These are phyloP conservation scores for Chloromyia formosa DNA, from an alignment of 2,888 invertebrate genomes.

Conservation along the genomic window DNA sequence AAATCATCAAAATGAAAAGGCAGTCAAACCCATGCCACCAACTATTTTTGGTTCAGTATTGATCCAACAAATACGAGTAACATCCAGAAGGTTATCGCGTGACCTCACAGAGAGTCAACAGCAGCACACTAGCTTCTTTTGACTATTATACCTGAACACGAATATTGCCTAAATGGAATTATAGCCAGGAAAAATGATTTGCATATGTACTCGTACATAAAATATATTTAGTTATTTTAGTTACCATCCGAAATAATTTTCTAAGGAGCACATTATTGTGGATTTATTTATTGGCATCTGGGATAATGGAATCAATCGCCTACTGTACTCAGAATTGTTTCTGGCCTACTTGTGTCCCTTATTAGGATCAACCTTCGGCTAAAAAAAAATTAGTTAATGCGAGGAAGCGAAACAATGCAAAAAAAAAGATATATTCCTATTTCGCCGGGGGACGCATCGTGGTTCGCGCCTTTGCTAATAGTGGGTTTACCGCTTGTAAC, in stretches of 20 bases:
- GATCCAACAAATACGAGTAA: conserved; percentile 25
- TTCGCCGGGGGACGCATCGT: too few species aligned
- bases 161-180: conserved; percentile 10
- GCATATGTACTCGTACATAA: neutral
- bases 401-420: too few species aligned
- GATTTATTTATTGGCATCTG: too few species aligned
- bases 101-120: conserved; percentile 22
- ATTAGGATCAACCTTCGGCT: too few species aligned
- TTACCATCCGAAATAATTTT: neutral
- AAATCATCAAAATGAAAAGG: neutral
- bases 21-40: neutral
- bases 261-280: too few species aligned
- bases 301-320: too few species aligned
- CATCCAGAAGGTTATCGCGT: conserved; percentile 33
- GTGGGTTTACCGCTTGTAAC: too few species aligned
- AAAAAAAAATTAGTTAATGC: too few species aligned
- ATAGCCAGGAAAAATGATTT: conserved; percentile 9
- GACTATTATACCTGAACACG: neutral
- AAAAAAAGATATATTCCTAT: too few species aligned
- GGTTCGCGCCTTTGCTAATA: too few species aligned
- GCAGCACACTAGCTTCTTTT: neutral
- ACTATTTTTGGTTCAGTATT: conserved; percentile 25
- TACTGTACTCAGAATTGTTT: too few species aligned
- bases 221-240: neutral
- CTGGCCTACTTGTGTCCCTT: too few species aligned